These are phyloP conservation scores for Peromyscus aztecus DNA, from an alignment of 2,797 vertebrate genomes.

Conservation along the genomic window DNA sequence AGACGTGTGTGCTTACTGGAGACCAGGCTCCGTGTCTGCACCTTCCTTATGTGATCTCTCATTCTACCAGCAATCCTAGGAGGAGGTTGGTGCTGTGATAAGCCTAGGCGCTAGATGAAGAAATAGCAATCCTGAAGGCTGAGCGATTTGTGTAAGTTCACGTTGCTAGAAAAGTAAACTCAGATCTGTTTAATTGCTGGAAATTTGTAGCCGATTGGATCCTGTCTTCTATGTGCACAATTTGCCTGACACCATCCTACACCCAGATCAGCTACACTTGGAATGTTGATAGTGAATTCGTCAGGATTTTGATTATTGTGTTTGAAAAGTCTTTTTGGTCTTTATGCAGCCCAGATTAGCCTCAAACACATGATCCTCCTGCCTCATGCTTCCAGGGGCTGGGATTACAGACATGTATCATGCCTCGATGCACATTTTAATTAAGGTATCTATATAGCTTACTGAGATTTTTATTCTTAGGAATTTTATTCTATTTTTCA, in stretches of 20 bases:
- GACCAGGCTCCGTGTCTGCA: neutral
- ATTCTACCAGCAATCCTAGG: neutral
- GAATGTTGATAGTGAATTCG: neutral
- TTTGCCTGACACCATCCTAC: neutral
- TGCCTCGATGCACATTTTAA: neutral
- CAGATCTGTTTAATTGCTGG: neutral
- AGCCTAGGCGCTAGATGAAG: neutral
- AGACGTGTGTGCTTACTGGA: neutral
- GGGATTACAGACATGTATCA: neutral
- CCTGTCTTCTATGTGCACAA: neutral
- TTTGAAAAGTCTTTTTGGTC: neutral
- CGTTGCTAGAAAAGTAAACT: neutral
- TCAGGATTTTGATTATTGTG: neutral
- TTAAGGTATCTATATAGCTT: neutral
- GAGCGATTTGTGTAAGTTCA: neutral
- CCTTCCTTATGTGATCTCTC: neutral
- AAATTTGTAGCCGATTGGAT: neutral
- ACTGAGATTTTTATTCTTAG: neutral
- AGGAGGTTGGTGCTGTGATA: neutral
- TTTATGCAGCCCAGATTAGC: neutral
- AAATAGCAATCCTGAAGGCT: neutral
- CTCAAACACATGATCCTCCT: neutral
- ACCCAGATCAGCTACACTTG: neutral
- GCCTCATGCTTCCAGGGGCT: neutral
- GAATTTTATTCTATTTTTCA: neutral